Base-by-base conservation (phyloP, 2,113 vertebrate species). In the Rhynchomys soricoides region DNA sequence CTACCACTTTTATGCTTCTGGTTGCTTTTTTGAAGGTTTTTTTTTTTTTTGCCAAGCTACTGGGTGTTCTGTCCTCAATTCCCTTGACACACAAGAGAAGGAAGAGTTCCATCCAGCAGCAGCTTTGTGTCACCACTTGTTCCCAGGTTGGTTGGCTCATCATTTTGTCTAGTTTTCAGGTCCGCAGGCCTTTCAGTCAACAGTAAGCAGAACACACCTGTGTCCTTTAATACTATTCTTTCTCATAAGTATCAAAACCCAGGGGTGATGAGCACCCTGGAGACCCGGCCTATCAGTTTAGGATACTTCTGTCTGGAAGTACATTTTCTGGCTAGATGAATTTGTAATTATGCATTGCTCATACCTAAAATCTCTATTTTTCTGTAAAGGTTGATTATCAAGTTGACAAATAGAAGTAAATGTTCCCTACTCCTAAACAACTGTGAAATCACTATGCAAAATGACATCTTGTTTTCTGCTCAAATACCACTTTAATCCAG, bases 61-160 rank as follows among this genome's bases (percentile, higher is more conserved):
- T 79, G 45, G 90, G 37, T 74, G 7, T 86, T 55, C 91, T 96
- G 95, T 92, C 86, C 95, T 92, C 93, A 96, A 92, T 97, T 95
- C 95, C 62, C 93, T 93, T 90, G 82, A 92, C 94, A 83, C 45
- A 48, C 62, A 93, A 92, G 92, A 59, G 88, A 97, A 95, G 94
- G 71, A 95, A 96, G 50, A 37, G 24, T 40, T 94, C 86, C 48
- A 66, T 94, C 85, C 64, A 89, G 89, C 77, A 66, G 82, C 96
- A 93, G 66, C 22, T 55, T 22, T 82, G 92, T 86, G 78, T 93
- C 94, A 95, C 89, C 93, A 87, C 66, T 89, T 91, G 77, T 48
- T 87, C 68, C 83, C 57, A 75, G 62, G 86, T 70, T 85, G 86
- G 81, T 88, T 92, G 66, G 86, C 73, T 97, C 88, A 94, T 81